Conservation (phyloP, 2,113 vertebrate species). For the Aspidoscelis tigris region DNA sequence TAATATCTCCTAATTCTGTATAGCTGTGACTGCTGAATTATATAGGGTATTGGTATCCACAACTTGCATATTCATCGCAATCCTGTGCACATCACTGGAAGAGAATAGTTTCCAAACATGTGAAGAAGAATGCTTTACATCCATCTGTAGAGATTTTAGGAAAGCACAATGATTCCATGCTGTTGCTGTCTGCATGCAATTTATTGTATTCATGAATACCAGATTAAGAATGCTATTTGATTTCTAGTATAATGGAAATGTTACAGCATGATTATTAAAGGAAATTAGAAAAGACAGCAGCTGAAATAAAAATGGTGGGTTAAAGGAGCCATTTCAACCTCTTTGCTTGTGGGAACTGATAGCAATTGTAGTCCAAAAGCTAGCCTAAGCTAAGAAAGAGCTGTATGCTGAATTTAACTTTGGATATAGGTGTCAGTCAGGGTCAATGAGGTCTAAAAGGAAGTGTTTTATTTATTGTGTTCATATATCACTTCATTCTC, state of each 20-base stretch:
- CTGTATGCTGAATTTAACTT: too few species aligned
- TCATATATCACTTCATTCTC: too few species aligned
- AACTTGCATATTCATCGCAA: too few species aligned
- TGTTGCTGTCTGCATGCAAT: neutral
- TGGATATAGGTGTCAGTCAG: too few species aligned
- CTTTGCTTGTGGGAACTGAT: too few species aligned
- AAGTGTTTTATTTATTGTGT: too few species aligned
- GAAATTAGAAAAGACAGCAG: neutral
- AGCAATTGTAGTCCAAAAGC: too few species aligned
- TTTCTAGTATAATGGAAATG: neutral
- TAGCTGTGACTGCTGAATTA: too few species aligned
- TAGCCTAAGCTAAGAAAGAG: too few species aligned
- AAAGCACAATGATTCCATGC: neutral
- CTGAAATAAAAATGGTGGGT: neutral
- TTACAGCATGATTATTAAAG: slow-evolving; percentile 4
- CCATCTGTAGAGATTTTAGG: neutral
- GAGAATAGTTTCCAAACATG: neutral
- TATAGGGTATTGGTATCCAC: too few species aligned
- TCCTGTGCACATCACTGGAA: neutral
- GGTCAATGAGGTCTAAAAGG: too few species aligned
- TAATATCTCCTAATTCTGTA: too few species aligned
- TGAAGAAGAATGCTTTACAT: neutral
- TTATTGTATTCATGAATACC: neutral
- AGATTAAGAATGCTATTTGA: neutral
- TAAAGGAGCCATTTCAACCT: neutral